Evolutionary conservation across 2,888 invertebrate species (phyloP), one percentile per base, ranked within the genome.

Genomic region (Lissonota sp.): DNA sequence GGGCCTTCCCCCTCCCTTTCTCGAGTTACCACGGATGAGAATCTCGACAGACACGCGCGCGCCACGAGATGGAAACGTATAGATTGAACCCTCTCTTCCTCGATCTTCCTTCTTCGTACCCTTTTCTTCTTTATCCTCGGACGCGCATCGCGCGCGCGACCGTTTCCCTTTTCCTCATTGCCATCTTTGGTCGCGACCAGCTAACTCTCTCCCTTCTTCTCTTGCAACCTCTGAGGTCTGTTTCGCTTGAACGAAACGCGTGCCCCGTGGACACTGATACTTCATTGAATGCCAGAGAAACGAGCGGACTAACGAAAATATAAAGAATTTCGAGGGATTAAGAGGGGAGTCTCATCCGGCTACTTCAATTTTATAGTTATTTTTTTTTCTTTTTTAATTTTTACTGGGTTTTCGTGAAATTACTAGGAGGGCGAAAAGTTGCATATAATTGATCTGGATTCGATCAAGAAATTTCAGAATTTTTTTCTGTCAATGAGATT

Each of bases 41-140:
- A 89, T 91, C 90, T 88, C 89, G 88, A 88, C 87, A 88, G 90
- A 90, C 91, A 90, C 91, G 91, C 91, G 91, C 90, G 89, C 91
- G 91, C 91, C 90, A 89, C 89, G 88, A 90, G 91, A 91, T 90
- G 89, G 90, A 91, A 91, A 90, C 88, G 88, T 85, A 75, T 62
- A 91, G 91, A 91, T 91, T 88, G 87, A 86, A 79, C 85, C 80
- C 83, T 84, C 72, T 57, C 51, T 64, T 76, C 55, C 74, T 77
- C 72, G 76, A 83, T 83, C 82, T 84, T 60, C 2, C 44, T 63
- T 78, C 71, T 55, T 42, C 26, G 26, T 26, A 44, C 70, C 78
- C 42, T 70, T 46, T 8, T 58, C 73, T 8, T 51, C 64, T 63
- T 73, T 66, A 40, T 55, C 16, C 44, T 16, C 6, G 49, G 46